Percentiles rank a stretch among this genome's conserved stretches.
phyloP scores from a whole-genome alignment of 2,113 vertebrate genomes.

The Motacilla tschutschensis region DNA sequence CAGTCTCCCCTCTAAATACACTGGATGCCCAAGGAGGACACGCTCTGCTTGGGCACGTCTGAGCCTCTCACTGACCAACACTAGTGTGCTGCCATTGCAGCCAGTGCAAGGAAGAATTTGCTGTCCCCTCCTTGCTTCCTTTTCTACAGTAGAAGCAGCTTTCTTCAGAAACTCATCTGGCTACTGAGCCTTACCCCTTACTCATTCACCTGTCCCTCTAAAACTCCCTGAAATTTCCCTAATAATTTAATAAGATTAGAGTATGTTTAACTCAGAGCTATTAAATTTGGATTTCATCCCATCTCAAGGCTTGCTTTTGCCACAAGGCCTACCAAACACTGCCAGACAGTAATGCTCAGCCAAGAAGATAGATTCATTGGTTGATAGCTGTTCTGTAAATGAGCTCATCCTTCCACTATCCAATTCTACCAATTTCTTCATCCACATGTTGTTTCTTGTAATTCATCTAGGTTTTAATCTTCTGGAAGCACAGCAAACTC shows the following conservation, averaged over 20 bases:
- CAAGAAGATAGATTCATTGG: background rate
- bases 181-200: background rate
- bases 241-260: background rate
- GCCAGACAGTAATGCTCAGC: background rate
- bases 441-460: background rate
- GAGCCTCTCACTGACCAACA: background rate
- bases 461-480: background rate
- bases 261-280: background rate
- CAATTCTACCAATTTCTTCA: background rate
- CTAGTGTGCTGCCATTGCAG: rapidly evolving
- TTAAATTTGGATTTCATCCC: conserved; percentile 4
- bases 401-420: background rate
- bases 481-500: background rate
- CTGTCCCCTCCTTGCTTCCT: background rate
- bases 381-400: conserved; percentile 2
- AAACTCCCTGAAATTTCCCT: background rate
- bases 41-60: background rate
- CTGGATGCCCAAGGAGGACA: background rate
- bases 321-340: background rate
- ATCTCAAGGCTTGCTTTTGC: background rate
- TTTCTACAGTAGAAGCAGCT: background rate
- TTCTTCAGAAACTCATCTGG: background rate
- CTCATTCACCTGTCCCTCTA: background rate
- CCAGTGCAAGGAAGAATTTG: background rate
- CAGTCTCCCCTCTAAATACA: background rate